Percentiles rank a stretch among this genome's conserved stretches.
phyloP scores from a whole-genome alignment of 2,797 vertebrate species.

The Martes flavigula region DNA sequence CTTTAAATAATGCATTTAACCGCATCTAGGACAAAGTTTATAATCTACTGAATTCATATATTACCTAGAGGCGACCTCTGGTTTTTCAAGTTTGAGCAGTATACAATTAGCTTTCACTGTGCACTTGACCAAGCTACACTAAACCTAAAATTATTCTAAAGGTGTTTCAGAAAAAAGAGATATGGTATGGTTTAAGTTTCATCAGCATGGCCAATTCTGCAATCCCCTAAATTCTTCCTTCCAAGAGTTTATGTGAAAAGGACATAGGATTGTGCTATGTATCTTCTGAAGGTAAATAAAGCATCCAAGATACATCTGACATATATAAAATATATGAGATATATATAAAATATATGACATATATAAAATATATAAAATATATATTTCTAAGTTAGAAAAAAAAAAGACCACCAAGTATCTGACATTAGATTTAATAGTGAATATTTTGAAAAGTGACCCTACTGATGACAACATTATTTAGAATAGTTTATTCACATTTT shows the following conservation, averaged over 20 bases:
- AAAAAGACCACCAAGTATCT: neutral
- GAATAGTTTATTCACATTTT: neutral
- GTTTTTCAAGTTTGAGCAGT: neutral
- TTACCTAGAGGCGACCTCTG: neutral
- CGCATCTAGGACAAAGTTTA: neutral
- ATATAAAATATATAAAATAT: neutral
- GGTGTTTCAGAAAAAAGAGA: neutral
- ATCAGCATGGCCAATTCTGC: neutral
- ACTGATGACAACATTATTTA: neutral
- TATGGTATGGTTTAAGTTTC: neutral
- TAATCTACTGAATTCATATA: neutral
- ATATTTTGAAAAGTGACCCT: neutral
- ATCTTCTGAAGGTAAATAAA: conserved; percentile 13
- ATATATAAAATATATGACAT: neutral
- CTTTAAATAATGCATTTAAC: neutral
- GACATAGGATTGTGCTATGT: neutral
- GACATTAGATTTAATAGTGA: neutral
- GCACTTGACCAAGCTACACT: neutral
- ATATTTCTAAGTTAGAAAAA: conserved; percentile 28
- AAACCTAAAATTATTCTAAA: neutral
- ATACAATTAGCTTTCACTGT: neutral
- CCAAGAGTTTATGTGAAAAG: conserved; percentile 14
- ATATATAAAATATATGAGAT: neutral
- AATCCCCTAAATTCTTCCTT: neutral
- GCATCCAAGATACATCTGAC: neutral